phyloP scores from a whole-genome alignment of 2,797 vertebrate species.

The Falco peregrinus region DNA sequence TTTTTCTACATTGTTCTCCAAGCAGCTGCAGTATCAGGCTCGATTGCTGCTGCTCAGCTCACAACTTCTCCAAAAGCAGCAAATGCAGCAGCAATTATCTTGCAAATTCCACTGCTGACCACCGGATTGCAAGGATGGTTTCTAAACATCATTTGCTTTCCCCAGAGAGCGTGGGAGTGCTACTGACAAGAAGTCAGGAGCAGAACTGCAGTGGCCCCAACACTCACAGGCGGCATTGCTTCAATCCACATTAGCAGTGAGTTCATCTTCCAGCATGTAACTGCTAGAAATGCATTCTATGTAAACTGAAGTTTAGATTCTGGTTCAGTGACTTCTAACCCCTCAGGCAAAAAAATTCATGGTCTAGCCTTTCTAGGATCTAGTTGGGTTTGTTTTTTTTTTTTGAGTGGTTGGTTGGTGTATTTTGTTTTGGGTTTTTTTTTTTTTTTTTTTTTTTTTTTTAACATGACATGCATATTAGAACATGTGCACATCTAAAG shows the following conservation, averaged over 20 bases:
- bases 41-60: not conserved
- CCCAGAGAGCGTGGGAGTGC: not conserved
- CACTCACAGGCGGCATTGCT: not conserved
- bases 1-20: not conserved
- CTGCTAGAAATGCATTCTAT: not conserved
- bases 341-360: not conserved
- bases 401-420: not conserved
- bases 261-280: not conserved
- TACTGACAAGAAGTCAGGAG: not conserved
- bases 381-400: not conserved
- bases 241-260: not conserved
- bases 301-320: not conserved
- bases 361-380: not conserved
- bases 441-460: not conserved
- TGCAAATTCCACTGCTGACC: not conserved
- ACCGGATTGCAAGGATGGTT: not conserved
- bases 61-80: not conserved
- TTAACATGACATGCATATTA: not conserved
- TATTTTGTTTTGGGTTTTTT: not conserved
- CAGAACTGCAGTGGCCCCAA: not conserved
- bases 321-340: not conserved
- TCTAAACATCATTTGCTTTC: slow-evolving; percentile 19
- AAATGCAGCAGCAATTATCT: not conserved
- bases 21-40: not conserved
- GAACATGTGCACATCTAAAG: not conserved